phyloP scores from a whole-genome alignment of 2,888 invertebrate genomes.

The Odontocerum albicorne region DNA sequence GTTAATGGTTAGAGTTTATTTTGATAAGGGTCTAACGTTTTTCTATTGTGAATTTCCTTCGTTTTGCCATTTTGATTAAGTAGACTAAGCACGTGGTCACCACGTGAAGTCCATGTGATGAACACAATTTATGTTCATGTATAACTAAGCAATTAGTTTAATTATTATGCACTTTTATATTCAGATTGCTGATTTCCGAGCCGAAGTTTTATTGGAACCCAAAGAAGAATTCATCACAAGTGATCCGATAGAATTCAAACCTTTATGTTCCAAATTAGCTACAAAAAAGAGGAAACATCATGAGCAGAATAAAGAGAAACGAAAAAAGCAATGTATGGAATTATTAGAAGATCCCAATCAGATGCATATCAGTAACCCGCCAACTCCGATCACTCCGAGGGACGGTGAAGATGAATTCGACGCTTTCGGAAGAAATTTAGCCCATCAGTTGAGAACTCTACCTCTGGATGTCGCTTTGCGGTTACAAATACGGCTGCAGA shows the following conservation, averaged over 20 bases:
- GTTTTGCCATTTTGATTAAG: too few species aligned
- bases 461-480: constrained; percentile 15
- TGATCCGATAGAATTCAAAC: constrained; percentile 16
- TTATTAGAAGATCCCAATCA: neutral
- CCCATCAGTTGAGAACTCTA: constrained; percentile 13
- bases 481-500: constrained; percentile 17
- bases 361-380: neutral
- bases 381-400: neutral
- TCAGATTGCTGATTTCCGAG: too few species aligned
- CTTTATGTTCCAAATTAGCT: constrained; percentile 16
- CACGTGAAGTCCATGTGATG: too few species aligned
- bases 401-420: constrained; percentile 20
- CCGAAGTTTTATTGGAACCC: too few species aligned
- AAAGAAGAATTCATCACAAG: constrained; percentile 3
- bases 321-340: neutral
- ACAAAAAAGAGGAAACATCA: constrained; percentile 11
- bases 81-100: too few species aligned
- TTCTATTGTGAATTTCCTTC: too few species aligned
- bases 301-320: neutral
- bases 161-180: too few species aligned
- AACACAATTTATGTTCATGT: too few species aligned
- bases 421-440: constrained; percentile 15
- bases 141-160: too few species aligned
- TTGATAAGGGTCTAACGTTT: too few species aligned
- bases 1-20: too few species aligned